phyloP scores from a whole-genome alignment of 2,888 invertebrate species.

The Leptopterna dolabrata region DNA sequence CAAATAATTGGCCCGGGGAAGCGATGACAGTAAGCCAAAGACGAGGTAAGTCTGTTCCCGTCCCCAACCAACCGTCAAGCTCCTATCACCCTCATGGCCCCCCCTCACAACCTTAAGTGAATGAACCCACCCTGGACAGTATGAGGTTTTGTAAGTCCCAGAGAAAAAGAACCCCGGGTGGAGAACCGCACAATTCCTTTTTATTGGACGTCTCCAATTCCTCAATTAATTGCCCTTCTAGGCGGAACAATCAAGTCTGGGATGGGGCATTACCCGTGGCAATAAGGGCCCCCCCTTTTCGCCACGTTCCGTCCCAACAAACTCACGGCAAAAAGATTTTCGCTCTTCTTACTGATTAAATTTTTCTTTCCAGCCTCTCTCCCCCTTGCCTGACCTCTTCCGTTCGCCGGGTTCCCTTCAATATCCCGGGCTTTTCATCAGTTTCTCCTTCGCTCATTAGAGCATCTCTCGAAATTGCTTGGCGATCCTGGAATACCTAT shows the following conservation, averaged over 20 bases:
- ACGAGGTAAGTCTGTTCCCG: slow-evolving; percentile 15
- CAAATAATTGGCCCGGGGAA: slow-evolving; percentile 49
- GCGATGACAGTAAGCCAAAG: slow-evolving; percentile 50
- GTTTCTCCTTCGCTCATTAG: slow-evolving; percentile 2
- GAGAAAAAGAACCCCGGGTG: slow-evolving; percentile 28
- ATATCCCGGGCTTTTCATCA: neutral
- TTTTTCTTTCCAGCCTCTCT: slow-evolving; percentile 38
- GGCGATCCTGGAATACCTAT: slow-evolving; percentile 7
- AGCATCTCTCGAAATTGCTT: neutral
- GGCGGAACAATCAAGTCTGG: slow-evolving; percentile 56
- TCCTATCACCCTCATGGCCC: slow-evolving; percentile 40
- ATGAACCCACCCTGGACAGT: slow-evolving; percentile 46
- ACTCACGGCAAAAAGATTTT: slow-evolving; percentile 50
- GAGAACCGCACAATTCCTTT: slow-evolving; percentile 54
- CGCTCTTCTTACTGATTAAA: slow-evolving; percentile 45
- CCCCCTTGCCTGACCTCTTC: slow-evolving; percentile 3
- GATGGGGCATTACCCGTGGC: slow-evolving; percentile 52
- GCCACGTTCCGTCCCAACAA: slow-evolving; percentile 38
- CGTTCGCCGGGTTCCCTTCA: neutral
- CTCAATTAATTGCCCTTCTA: slow-evolving; percentile 56
- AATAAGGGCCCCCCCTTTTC: slow-evolving; percentile 44
- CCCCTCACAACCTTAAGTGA: slow-evolving; percentile 40
- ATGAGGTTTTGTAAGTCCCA: slow-evolving; percentile 48
- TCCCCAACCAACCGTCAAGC: neutral
- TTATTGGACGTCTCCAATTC: slow-evolving; percentile 57